These are phyloP conservation scores for Phenganax stokvisi DNA, from an alignment of 92 coral and sea anemone genomes.

Conservation along the genomic window DNA sequence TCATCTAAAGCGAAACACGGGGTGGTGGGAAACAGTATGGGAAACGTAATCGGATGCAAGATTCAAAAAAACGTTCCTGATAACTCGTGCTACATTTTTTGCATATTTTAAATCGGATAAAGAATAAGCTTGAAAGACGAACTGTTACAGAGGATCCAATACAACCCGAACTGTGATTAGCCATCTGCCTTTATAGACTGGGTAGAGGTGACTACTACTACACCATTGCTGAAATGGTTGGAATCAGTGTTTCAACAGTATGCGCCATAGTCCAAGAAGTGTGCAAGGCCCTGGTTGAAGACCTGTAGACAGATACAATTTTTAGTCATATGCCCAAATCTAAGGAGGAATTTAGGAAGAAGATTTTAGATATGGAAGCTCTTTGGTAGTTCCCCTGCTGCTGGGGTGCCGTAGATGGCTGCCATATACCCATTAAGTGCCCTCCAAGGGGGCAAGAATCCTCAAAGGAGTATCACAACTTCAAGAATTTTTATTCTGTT, in stretches of 20 bases:
- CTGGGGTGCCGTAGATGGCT: background rate
- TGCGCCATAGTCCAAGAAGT: no score
- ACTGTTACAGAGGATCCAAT: slow-evolving; percentile 19
- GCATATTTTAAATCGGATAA: background rate
- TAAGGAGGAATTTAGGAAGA: no score
- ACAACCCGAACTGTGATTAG: slow-evolving; percentile 17
- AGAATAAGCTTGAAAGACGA: background rate
- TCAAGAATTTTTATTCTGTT: slow-evolving; percentile 14
- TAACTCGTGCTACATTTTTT: slow-evolving; percentile 11
- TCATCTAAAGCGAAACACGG: background rate
- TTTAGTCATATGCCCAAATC: no score
- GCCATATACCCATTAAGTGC: background rate
- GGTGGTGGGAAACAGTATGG: slow-evolving; percentile 20
- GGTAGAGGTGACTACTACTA: slow-evolving; percentile 25
- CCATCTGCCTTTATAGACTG: slow-evolving; percentile 18
- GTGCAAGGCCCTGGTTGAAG: no score
- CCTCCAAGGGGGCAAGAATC: background rate
- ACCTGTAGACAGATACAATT: no score
- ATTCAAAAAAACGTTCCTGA: slow-evolving; percentile 23
- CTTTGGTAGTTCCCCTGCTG: background rate
- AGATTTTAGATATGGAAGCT: background rate
- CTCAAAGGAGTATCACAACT: background rate
- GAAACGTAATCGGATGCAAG: slow-evolving; percentile 16
- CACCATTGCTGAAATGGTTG: slow-evolving; percentile 3
- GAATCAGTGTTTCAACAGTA: background rate